These are phyloP conservation scores for Cheirogaleus medius DNA, from an alignment of 2,113 vertebrate species.

Conservation along the genomic window DNA sequence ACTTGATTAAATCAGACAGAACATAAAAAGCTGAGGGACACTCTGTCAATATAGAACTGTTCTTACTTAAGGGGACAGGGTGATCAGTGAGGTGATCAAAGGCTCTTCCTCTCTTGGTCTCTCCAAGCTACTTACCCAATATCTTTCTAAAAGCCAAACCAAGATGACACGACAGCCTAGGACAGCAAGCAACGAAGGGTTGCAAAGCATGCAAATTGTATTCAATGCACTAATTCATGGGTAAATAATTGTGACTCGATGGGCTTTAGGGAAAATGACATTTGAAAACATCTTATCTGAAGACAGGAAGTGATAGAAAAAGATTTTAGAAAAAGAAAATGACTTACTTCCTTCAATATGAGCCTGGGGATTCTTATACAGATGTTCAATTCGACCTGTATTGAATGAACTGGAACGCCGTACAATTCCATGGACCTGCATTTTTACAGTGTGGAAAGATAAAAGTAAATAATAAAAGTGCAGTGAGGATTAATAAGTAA, in stretches of 20 bases:
- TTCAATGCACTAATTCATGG: neutral
- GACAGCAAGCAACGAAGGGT: neutral
- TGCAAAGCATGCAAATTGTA: neutral
- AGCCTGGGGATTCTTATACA: slow-evolving; percentile 96
- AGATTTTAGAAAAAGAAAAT: slow-evolving; percentile 15
- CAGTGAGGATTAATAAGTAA: neutral
- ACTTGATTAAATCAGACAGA: slow-evolving; percentile 4
- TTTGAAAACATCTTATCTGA: neutral
- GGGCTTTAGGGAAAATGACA: neutral
- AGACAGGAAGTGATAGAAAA: neutral
- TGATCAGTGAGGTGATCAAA: neutral
- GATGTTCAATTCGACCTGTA: slow-evolving; percentile 97
- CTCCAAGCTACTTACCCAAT: neutral
- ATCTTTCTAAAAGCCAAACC: neutral
- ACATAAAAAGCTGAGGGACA: neutral
- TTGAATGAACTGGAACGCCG: slow-evolving; percentile 98
- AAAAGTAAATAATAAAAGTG: slow-evolving; percentile 3
- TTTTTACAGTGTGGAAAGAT: slow-evolving; percentile 28
- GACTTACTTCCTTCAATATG: slow-evolving; percentile 97
- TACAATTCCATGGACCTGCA: slow-evolving; percentile 96
- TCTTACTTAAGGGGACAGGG: neutral
- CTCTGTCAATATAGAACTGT: neutral
- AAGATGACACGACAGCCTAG: neutral
- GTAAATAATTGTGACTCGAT: neutral
- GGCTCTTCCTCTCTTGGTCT: neutral